Conservation (phyloP, 2,888 invertebrate genomes). For the Himalopsyche kuldschensis region DNA sequence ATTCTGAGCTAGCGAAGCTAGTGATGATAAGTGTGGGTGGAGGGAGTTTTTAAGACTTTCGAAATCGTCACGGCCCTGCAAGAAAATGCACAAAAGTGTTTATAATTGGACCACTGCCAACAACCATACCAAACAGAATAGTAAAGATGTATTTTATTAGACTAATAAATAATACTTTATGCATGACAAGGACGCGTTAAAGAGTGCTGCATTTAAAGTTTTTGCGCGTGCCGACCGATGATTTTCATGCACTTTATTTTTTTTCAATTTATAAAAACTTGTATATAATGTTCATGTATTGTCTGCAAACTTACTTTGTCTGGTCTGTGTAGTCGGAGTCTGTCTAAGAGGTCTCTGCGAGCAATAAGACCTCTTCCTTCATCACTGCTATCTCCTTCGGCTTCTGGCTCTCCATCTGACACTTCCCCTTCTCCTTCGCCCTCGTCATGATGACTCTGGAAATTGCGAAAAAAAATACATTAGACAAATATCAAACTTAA, state of each 20-base stretch:
- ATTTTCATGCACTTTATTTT: no score
- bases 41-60: constrained; percentile 60
- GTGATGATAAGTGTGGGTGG: constrained; percentile 59
- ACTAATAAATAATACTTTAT: no score
- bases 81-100: not conserved
- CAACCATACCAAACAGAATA: no score
- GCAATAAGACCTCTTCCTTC: constrained; percentile 43
- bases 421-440: constrained; percentile 50
- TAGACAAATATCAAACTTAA: not conserved
- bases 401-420: constrained; percentile 59
- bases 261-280: no score
- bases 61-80: constrained; percentile 57
- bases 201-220: no score
- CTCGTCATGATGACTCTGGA: constrained; percentile 59
- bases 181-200: no score
- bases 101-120: no score
- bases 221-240: no score
- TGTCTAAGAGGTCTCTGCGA: constrained; percentile 35
- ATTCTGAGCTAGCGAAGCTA: constrained; percentile 57
- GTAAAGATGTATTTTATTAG: no score
- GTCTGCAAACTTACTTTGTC: constrained; percentile 24
- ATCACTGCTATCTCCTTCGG: constrained; percentile 54
- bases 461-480: constrained; percentile 41
- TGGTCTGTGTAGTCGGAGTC: constrained; percentile 35
- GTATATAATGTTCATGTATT: no score